Evolutionary conservation across 1,140 invertebrate species (phyloP).

Genomic region (Holotrichia oblita): DNA sequence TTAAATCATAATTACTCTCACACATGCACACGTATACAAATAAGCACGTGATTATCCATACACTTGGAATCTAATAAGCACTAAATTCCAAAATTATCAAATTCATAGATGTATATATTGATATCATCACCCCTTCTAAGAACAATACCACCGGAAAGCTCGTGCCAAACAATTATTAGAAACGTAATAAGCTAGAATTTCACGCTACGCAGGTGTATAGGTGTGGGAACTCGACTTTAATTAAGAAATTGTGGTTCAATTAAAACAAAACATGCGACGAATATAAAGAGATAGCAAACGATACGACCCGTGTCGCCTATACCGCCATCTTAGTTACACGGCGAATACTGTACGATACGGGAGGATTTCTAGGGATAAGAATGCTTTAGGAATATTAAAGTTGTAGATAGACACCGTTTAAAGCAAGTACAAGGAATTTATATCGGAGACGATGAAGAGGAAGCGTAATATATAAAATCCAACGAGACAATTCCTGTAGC

Average conservation of each 20-base stretch:
- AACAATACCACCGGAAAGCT: background rate
- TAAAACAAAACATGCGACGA: conserved; percentile 1
- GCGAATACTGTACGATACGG: background rate
- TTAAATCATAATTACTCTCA: too few relatives aligned
- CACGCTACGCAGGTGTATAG: background rate
- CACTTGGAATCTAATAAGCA: background rate
- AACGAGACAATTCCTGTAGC: background rate
- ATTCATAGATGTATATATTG: background rate
- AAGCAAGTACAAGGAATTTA: background rate
- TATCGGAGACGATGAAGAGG: background rate
- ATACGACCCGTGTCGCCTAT: background rate
- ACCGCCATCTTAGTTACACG: background rate
- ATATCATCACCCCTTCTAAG: background rate
- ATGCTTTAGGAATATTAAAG: conserved; percentile 1
- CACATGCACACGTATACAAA: too few relatives aligned
- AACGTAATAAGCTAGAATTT: background rate
- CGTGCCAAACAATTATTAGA: background rate
- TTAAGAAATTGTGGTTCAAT: conserved; percentile 13
- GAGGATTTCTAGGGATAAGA: background rate
- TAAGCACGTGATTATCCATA: background rate
- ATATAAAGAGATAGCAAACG: background rate
- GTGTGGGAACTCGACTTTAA: background rate
- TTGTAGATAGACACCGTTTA: conserved; percentile 12
- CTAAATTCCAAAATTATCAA: too few relatives aligned
- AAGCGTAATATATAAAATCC: background rate